Evolutionary conservation across 2,888 invertebrate genomes (phyloP).

Genomic region (Caenorhabditis virilis): DNA sequence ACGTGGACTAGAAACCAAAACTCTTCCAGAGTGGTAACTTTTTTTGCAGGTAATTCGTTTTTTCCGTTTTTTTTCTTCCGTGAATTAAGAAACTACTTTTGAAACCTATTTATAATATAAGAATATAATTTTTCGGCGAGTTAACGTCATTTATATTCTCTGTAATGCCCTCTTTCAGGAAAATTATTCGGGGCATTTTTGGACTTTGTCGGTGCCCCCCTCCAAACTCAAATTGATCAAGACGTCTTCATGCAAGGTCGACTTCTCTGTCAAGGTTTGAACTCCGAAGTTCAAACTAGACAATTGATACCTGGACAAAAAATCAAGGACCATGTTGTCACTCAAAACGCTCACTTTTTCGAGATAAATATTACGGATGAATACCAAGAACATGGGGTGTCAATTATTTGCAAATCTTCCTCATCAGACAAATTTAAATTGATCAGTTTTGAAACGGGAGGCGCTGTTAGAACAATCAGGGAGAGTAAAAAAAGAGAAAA

Average conservation of each 20-base stretch:
- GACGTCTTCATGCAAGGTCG: constrained; percentile 66
- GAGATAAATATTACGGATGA: constrained; percentile 53
- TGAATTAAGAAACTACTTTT: too few species aligned
- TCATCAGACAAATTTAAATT: constrained; percentile 68
- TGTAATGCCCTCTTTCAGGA: constrained; percentile 35
- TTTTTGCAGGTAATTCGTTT: too few species aligned
- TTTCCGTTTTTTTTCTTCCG: too few species aligned
- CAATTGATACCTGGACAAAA: constrained; percentile 53
- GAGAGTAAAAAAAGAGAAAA: constrained; percentile 64
- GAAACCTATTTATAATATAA: too few species aligned
- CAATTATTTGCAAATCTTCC: constrained; percentile 63
- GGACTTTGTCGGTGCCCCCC: constrained; percentile 68
- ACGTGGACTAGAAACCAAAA: too few species aligned
- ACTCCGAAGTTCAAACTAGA: constrained; percentile 35
- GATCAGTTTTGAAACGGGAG: constrained; percentile 68
- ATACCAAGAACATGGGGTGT: constrained; percentile 57
- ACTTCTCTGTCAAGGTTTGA: constrained; percentile 53
- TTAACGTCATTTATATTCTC: background rate
- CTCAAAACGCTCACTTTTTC: constrained; percentile 66
- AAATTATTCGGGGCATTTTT: constrained; percentile 69
- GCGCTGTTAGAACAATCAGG: constrained; percentile 67
- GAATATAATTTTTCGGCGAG: too few species aligned
- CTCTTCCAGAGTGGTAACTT: too few species aligned
- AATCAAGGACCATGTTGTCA: constrained; percentile 53
- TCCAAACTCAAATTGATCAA: constrained; percentile 68